These are phyloP conservation scores for Meandrina meandrites DNA, from an alignment of 92 coral and sea anemone species.

Conservation along the genomic window DNA sequence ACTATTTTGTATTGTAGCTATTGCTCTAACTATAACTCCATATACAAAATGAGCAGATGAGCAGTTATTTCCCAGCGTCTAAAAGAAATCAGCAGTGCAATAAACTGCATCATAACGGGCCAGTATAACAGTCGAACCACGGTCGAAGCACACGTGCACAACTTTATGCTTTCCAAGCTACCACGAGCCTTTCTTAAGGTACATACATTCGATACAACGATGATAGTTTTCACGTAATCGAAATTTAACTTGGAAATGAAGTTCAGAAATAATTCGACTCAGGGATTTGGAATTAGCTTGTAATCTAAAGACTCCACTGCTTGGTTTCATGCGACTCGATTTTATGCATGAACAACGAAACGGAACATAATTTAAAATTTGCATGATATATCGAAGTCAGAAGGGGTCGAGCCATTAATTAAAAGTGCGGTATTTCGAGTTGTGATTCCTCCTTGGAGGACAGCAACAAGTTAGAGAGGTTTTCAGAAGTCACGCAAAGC, in stretches of 20 bases:
- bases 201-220: not conserved
- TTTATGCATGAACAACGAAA: slow-evolving; percentile 7
- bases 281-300: not conserved
- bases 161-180: not conserved
- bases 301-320: not conserved
- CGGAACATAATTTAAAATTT: slow-evolving; percentile 1
- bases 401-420: not conserved
- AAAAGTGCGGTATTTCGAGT: not conserved
- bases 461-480: not conserved
- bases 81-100: slow-evolving; percentile 23
- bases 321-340: not conserved
- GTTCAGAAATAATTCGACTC: not conserved
- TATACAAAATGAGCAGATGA: too few species aligned
- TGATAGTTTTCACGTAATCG: not conserved
- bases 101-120: slow-evolving; percentile 11
- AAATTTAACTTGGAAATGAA: not conserved
- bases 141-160: not conserved
- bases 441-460: slow-evolving; percentile 2
- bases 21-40: slow-evolving; percentile 14
- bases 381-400: not conserved
- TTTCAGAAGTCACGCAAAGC: slow-evolving; percentile 9
- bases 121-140: slow-evolving; percentile 18
- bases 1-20: not conserved
- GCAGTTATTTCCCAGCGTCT: not conserved
- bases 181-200: not conserved